Base-by-base conservation (phyloP, 2,888 invertebrate species). In the Harpagoxenus sublaevis region DNA sequence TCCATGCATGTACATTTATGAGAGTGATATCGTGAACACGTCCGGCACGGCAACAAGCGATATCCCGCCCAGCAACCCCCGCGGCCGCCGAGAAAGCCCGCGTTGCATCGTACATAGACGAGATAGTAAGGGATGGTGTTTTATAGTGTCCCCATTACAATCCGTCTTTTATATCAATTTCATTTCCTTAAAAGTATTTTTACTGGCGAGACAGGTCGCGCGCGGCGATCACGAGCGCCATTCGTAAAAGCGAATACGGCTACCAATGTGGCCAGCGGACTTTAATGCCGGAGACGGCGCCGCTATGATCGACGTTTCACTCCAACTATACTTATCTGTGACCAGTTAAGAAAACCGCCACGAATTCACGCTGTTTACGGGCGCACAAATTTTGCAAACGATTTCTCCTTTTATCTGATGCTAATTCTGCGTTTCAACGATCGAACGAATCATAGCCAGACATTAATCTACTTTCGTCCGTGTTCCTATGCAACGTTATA, bases 161-260 rank as follows among this genome's bases (percentile, higher is more conserved):
- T 88, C 74, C 60, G 85, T 86, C 82, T 89, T 89, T 90, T 89
- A 89, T 89, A 92, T 91, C 91, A 92, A 92, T 92, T 92, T 90
- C 89, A 92, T 91, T 91, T 91, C 88, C 91, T 90, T 90, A 84
- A 92, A 91, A 92, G 91, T 92, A 91, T 91, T 92, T 91, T 91
- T 92, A 91, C 91, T 74, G 86, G 75, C 45, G 31, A 70, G 68
- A 68, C 86, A 78, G 63, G 39, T 84, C n/a, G 77, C 65, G 77
- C 23, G 77, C 77, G 78, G 73, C 85, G 84, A 86, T 81, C 83
- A 71, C 83, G 73, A 71, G 74, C 71, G 85, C 86, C 89, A 87
- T 91, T 90, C 88, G 87, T 90, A 87, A 87, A 89, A 88, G 82
- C 86, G 84, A 87, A 85, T 85, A 89, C 85, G 86, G 87, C 65